These are phyloP conservation scores for Labroides dimidiatus DNA, from an alignment of 2,797 vertebrate species.

Conservation along the genomic window DNA sequence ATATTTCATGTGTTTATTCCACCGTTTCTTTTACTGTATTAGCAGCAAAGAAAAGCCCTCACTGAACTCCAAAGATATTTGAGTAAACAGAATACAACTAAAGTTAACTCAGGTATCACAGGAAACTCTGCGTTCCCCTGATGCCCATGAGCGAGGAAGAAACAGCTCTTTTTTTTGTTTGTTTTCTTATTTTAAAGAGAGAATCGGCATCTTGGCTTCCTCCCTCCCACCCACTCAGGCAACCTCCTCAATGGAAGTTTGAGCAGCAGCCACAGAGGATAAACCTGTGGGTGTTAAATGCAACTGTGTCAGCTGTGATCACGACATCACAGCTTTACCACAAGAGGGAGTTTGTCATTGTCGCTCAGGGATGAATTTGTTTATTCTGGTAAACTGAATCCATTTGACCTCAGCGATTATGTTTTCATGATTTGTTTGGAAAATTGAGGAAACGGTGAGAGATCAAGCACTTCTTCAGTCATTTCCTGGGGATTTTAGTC, in stretches of 20 bases:
- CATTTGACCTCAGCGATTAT: background rate
- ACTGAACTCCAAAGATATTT: background rate
- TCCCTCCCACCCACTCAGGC: conserved; percentile 20
- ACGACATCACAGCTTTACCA: conserved; percentile 41
- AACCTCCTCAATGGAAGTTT: conserved; percentile 13
- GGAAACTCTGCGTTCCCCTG: too few species aligned
- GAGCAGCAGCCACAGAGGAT: conserved; percentile 11
- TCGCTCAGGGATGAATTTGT: background rate
- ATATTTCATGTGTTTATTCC: background rate
- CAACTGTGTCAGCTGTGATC: conserved; percentile 4
- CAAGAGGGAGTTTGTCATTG: conserved; percentile 10
- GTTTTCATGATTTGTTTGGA: too few species aligned
- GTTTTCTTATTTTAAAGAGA: too few species aligned
- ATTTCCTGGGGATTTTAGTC: background rate
- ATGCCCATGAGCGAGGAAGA: too few species aligned
- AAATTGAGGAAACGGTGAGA: background rate
- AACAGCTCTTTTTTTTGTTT: background rate
- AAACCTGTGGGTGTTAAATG: conserved; percentile 29
- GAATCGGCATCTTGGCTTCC: conserved; percentile 12
- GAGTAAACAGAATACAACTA: background rate
- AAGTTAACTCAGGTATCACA: background rate
- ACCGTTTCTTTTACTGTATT: too few species aligned
- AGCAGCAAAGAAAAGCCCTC: background rate
- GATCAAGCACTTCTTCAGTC: background rate
- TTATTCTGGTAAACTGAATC: background rate